Evolutionary conservation across 2,797 vertebrate species (phyloP).

Genomic region (Lerista edwardsae): DNA sequence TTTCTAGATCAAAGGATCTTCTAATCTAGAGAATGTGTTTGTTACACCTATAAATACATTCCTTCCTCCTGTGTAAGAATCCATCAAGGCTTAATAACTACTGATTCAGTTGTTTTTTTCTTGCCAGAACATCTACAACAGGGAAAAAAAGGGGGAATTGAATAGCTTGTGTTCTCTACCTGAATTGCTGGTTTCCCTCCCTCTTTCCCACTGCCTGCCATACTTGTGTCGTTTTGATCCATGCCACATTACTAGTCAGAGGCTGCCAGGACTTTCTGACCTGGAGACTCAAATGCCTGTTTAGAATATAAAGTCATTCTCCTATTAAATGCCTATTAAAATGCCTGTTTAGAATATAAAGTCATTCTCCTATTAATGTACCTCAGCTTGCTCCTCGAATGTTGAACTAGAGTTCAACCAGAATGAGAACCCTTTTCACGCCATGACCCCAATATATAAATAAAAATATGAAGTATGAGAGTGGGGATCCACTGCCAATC

Average conservation of each 20-base stretch:
- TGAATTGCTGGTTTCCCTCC: neutral
- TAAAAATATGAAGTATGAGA: too few species aligned
- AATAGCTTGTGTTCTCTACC: neutral
- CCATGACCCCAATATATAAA: too few species aligned
- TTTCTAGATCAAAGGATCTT: neutral
- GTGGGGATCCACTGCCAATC: too few species aligned
- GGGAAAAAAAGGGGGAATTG: neutral
- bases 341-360: too few species aligned
- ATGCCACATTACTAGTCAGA: neutral
- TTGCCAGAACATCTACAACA: neutral
- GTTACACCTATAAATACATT: neutral
- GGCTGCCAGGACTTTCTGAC: neutral
- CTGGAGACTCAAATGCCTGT: too few species aligned
- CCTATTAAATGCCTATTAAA: too few species aligned
- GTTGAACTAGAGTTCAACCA: too few species aligned
- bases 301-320: too few species aligned
- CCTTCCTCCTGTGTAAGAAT: neutral
- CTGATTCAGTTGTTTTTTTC: neutral
- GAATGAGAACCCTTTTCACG: too few species aligned
- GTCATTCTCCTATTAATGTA: too few species aligned
- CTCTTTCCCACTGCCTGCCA: neutral
- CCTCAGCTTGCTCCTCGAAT: too few species aligned
- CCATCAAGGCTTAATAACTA: neutral
- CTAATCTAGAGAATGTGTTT: neutral
- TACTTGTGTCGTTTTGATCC: neutral